Evolutionary conservation across 2,888 invertebrate species (phyloP).

Genomic region (Antitype chi): DNA sequence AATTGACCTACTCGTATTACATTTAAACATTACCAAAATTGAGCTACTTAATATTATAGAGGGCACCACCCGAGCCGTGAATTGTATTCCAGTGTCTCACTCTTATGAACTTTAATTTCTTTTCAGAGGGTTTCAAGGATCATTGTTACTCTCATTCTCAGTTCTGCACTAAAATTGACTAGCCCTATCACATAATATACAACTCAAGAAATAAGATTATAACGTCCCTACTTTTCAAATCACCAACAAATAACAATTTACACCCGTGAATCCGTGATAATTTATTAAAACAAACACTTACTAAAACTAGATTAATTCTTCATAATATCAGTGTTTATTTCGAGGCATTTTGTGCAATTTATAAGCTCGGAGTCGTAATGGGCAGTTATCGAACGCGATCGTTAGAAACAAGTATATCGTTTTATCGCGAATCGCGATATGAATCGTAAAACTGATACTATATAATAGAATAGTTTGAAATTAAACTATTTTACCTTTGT

Average conservation of each 20-base stretch:
- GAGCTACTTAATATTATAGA: too few relatives aligned
- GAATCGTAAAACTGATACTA: slow-evolving; percentile 54
- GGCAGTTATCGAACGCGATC: slow-evolving; percentile 57
- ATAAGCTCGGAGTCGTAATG: slow-evolving; percentile 51
- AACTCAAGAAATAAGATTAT: neutral
- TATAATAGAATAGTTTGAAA: slow-evolving; percentile 54
- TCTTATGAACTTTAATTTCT: neutral
- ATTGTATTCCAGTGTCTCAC: too few relatives aligned
- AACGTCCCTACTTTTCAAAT: neutral
- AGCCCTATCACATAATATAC: neutral
- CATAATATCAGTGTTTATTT: slow-evolving; percentile 47
- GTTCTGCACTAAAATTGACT: neutral
- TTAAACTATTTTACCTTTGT: slow-evolving; percentile 41
- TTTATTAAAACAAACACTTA: slow-evolving; percentile 36
- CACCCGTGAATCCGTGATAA: neutral
- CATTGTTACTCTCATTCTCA: neutral
- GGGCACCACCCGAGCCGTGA: too few relatives aligned
- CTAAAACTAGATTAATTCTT: slow-evolving; percentile 27
- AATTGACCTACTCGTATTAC: too few relatives aligned
- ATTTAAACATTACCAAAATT: too few relatives aligned
- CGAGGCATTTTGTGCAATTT: slow-evolving; percentile 46
- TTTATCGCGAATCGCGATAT: slow-evolving; percentile 46
- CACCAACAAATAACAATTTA: neutral
- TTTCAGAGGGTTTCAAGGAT: neutral
- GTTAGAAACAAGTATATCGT: slow-evolving; percentile 40